Evolutionary conservation across 2,113 vertebrate species (phyloP).

Genomic region (Gambusia holbrooki): DNA sequence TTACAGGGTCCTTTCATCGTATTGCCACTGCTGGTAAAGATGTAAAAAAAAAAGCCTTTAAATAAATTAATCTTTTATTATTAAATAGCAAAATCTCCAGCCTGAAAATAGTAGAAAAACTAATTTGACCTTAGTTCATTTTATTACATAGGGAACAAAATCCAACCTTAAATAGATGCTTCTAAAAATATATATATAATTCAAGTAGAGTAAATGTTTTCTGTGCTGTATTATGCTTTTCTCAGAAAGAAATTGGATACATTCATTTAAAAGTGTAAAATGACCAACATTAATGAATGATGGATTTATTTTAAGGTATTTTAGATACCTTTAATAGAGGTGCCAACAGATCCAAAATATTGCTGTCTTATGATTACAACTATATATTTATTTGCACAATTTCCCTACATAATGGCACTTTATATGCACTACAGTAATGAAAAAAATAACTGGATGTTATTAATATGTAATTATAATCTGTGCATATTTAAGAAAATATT

Average conservation of each 20-base stretch:
- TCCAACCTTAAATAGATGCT: no score
- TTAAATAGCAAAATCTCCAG: neutral
- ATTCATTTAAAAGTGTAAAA: neutral
- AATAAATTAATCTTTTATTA: neutral
- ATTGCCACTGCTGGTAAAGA: neutral
- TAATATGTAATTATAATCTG: neutral
- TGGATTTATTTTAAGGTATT: neutral
- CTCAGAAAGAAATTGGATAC: neutral
- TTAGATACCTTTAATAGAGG: neutral
- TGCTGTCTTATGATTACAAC: neutral
- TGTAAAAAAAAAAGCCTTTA: neutral
- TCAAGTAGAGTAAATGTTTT: no score
- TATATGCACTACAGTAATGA: neutral
- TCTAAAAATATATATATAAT: no score
- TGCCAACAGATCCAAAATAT: neutral
- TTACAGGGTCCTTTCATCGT: neutral
- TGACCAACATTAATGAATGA: neutral
- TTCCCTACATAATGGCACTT: neutral
- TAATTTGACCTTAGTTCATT: no score
- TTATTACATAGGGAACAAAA: no score
- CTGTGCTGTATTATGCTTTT: neutral
- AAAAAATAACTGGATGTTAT: neutral
- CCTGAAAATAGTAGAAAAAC: neutral
- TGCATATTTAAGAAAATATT: neutral
- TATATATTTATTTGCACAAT: neutral